phyloP scores from a whole-genome alignment of 2,888 invertebrate genomes.

The Caradrina kadenii region DNA sequence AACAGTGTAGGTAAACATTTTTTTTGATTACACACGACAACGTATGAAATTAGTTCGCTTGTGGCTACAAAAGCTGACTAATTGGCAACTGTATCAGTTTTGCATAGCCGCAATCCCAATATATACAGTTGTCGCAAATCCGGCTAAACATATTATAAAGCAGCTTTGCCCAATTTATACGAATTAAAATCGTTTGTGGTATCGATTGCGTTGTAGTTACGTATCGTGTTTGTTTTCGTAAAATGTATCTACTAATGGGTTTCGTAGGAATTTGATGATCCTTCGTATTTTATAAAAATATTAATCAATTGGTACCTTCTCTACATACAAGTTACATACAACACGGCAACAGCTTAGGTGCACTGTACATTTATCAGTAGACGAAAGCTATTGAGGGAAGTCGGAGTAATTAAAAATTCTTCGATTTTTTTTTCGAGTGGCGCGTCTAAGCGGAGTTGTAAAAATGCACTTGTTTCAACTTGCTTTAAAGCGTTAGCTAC shows the following conservation, averaged over 20 bases:
- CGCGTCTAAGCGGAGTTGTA: too few relatives aligned
- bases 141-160: slow-evolving; percentile 74
- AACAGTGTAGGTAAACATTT: slow-evolving; percentile 14
- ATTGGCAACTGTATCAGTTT: slow-evolving; percentile 72
- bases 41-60: slow-evolving; percentile 59
- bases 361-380: neutral
- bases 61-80: slow-evolving; percentile 68
- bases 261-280: neutral
- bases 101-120: slow-evolving; percentile 70
- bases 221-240: slow-evolving; percentile 52
- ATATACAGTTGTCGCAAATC: slow-evolving; percentile 72
- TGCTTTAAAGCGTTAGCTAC: neutral
- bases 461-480: slow-evolving; percentile 2
- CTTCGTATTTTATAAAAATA: too few relatives aligned
- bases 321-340: too few relatives aligned
- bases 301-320: too few relatives aligned
- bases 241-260: slow-evolving; percentile 14
- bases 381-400: neutral
- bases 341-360: neutral
- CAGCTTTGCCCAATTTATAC: slow-evolving; percentile 75
- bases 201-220: slow-evolving; percentile 60
- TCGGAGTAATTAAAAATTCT: slow-evolving; percentile 15
- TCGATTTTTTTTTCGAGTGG: slow-evolving; percentile 1
- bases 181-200: slow-evolving; percentile 71
- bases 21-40: slow-evolving; percentile 38